Percentiles rank a stretch among this genome's conserved stretches.
Conservation (phyloP, 2,113 vertebrate species). For the Aphyosemion australe region DNA sequence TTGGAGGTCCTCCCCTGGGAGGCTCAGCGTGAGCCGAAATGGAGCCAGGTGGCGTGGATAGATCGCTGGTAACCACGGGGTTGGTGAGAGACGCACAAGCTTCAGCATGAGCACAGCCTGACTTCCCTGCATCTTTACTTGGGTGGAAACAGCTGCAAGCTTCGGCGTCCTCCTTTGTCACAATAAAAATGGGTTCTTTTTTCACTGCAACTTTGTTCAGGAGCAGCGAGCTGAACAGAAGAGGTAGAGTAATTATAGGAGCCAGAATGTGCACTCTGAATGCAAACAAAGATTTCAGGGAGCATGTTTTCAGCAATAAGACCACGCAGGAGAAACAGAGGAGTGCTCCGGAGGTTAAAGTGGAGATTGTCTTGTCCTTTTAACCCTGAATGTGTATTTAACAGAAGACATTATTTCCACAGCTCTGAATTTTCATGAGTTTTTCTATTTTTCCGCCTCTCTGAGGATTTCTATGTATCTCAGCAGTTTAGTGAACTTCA, state of each 20-base stretch:
- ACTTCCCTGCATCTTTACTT: constrained; percentile 31
- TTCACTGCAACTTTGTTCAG: constrained; percentile 58
- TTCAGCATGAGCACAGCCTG: constrained; percentile 45
- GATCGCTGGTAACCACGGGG: constrained; percentile 60
- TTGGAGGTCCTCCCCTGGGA: constrained; percentile 46
- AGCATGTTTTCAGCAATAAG: constrained; percentile 38
- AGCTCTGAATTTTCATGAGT: constrained; percentile 1
- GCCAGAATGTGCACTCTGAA: constrained; percentile 54
- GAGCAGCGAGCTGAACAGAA: constrained; percentile 54
- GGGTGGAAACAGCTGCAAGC: constrained; percentile 49
- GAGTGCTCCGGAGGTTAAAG: not conserved
- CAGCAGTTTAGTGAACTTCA: not conserved
- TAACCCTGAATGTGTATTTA: constrained; percentile 21
- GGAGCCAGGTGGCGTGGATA: constrained; percentile 60
- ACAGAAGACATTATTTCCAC: not conserved
- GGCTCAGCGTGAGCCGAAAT: constrained; percentile 43
- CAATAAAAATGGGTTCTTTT: constrained; percentile 55
- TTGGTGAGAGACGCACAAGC: constrained; percentile 19
- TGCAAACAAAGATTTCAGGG: constrained; percentile 56
- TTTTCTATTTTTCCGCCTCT: not conserved
- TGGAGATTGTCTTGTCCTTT: not conserved
- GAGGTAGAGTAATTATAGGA: constrained; percentile 64
- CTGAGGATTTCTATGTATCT: constrained; percentile 2
- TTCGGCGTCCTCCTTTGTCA: constrained; percentile 43
- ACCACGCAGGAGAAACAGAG: constrained; percentile 12